phyloP scores from a whole-genome alignment of 1,140 invertebrate genomes.

The Lepidurus arcticus region DNA sequence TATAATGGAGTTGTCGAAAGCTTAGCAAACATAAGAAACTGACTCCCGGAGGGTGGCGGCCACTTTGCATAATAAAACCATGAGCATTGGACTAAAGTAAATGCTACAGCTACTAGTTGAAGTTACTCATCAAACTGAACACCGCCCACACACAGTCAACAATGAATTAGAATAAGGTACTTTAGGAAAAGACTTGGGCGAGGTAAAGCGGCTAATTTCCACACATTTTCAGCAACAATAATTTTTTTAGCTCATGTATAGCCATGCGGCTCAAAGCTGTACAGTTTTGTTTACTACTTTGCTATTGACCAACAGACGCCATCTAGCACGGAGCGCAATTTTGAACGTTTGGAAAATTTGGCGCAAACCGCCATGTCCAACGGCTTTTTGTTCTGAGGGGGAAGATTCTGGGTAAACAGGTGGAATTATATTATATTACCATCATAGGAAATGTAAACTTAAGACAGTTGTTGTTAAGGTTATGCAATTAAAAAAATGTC shows the following conservation, averaged over 20 bases:
- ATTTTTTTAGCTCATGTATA: too few species aligned
- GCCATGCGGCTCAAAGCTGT: too few species aligned
- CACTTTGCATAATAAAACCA: constrained; percentile 16
- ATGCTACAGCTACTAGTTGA: not conserved
- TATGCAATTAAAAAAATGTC: not conserved
- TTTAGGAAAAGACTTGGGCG: not conserved
- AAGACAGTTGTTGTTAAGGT: not conserved
- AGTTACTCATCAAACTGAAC: constrained; percentile 2
- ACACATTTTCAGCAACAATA: too few species aligned
- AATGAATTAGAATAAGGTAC: not conserved
- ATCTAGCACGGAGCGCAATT: too few species aligned
- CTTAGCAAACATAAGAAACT: constrained; percentile 5
- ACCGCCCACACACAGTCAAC: not conserved
- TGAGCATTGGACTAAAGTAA: not conserved
- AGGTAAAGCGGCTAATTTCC: not conserved
- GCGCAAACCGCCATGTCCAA: too few species aligned
- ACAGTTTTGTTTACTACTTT: too few species aligned
- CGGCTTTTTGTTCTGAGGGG: too few species aligned
- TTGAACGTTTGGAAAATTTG: too few species aligned
- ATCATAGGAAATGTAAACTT: not conserved
- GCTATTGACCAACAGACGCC: too few species aligned
- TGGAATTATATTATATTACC: too few species aligned
- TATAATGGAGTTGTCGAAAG: constrained; percentile 19
- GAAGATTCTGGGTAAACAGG: too few species aligned
- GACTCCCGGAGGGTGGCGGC: constrained; percentile 16